phyloP scores from a whole-genome alignment of 2,113 vertebrate species.

The Phaetusa simplex region DNA sequence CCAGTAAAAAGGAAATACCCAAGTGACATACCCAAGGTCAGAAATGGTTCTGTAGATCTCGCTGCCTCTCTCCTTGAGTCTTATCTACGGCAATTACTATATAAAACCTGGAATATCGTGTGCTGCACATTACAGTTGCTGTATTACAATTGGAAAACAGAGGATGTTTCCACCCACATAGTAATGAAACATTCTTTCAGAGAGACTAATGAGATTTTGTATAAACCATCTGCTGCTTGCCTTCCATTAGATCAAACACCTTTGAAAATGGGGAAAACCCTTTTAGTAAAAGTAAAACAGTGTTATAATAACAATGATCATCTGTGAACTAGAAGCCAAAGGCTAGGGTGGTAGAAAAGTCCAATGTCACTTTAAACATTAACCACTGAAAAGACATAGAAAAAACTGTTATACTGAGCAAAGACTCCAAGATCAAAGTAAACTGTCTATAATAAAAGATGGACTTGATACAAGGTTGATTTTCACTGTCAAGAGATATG shows the following conservation, averaged over 20 bases:
- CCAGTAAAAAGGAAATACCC: not conserved
- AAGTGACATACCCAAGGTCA: not conserved
- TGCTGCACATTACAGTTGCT: not conserved
- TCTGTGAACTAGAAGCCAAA: not conserved
- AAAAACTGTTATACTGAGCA: not conserved
- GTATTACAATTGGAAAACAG: not conserved
- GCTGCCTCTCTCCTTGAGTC: not conserved
- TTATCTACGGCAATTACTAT: not conserved
- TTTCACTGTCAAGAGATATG: not conserved
- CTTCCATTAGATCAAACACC: constrained; percentile 8
- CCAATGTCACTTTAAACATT: not conserved
- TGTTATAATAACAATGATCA: not conserved
- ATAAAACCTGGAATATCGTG: not conserved
- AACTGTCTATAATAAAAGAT: not conserved
- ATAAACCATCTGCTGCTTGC: not conserved
- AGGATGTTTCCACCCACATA: not conserved
- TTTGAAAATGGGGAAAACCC: not conserved
- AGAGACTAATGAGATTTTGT: not conserved
- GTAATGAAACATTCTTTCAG: constrained; percentile 8
- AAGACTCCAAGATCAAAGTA: not conserved
- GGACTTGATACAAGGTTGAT: not conserved
- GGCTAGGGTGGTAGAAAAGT: not conserved
- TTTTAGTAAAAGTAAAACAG: not conserved
- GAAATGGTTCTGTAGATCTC: not conserved
- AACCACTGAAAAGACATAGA: not conserved